A percentile compares a stretch with the other conserved stretches of the same genome.
Conservation (phyloP, 2,797 vertebrate genomes). For the Lepus oiostolus region DNA sequence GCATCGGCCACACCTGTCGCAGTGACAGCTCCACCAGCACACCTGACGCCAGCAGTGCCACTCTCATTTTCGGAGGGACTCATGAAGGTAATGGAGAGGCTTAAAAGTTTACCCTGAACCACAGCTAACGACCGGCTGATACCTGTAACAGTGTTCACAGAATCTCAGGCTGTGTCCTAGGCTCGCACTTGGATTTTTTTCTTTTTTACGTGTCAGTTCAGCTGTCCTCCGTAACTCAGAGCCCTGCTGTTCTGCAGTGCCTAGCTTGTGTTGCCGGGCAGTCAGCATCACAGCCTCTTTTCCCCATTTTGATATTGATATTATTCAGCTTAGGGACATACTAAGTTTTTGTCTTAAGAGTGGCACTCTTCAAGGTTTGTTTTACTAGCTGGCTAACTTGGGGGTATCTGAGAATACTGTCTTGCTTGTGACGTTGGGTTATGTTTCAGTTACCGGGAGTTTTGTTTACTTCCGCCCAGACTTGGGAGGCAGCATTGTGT, state of each 20-base stretch:
- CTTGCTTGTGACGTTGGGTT: slow-evolving; percentile 2
- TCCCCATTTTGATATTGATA: not conserved
- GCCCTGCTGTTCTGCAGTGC: not conserved
- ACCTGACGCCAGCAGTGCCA: slow-evolving; percentile 94
- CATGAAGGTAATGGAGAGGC: slow-evolving; percentile 93
- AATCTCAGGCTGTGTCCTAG: not conserved
- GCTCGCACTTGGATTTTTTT: not conserved
- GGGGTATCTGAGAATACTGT: not conserved
- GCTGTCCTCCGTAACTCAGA: not conserved
- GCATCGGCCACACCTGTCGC: slow-evolving; percentile 93
- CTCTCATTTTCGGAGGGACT: slow-evolving; percentile 95
- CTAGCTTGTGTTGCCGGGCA: not conserved
- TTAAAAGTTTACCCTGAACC: not conserved
- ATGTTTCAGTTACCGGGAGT: slow-evolving; percentile 50
- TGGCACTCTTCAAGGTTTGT: slow-evolving; percentile 38
- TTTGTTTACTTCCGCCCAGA: slow-evolving; percentile 47
- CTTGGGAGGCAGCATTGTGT: slow-evolving; percentile 9
- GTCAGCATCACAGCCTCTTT: slow-evolving; percentile 47
- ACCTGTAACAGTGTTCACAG: not conserved
- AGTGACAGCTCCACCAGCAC: slow-evolving; percentile 93
- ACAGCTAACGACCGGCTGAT: not conserved
- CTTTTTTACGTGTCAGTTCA: not conserved
- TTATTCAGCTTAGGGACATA: not conserved
- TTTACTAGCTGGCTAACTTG: slow-evolving; percentile 23
- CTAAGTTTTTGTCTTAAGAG: slow-evolving; percentile 32